phyloP scores from a whole-genome alignment of 2,113 vertebrate species.

The Calidris pugnax region DNA sequence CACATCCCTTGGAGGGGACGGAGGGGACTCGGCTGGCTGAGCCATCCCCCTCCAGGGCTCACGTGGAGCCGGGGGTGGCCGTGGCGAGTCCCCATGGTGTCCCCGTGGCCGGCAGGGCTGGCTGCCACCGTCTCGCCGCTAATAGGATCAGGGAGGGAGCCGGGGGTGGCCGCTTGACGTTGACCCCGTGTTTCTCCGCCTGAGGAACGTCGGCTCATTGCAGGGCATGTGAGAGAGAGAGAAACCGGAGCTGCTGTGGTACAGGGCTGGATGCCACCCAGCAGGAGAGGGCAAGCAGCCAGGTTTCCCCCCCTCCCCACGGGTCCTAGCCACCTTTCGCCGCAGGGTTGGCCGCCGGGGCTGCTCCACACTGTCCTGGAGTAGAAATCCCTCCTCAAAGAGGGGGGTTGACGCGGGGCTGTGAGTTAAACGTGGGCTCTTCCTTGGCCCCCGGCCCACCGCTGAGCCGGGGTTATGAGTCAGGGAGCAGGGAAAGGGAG shows the following conservation, averaged over 20 bases:
- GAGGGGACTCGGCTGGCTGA: not conserved
- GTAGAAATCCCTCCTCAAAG: not conserved
- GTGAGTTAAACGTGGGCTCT: not conserved
- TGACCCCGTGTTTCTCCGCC: not conserved
- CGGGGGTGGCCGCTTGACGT: not conserved
- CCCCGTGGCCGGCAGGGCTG: not conserved
- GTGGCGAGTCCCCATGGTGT: accelerated
- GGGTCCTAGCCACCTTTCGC: not conserved
- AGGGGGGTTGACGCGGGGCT: not conserved
- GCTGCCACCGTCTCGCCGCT: not conserved
- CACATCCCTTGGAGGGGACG: accelerated
- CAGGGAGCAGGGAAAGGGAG: not conserved
- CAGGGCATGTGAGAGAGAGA: not conserved
- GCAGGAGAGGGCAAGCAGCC: not conserved
- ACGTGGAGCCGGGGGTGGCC: not conserved
- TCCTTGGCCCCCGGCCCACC: not conserved
- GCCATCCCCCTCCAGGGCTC: not conserved
- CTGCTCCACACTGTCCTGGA: accelerated
- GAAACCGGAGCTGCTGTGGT: not conserved
- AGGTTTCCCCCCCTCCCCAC: not conserved
- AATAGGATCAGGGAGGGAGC: not conserved
- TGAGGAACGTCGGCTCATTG: not conserved
- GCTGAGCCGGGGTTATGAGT: not conserved
- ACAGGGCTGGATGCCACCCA: accelerated
- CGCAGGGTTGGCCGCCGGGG: not conserved